Conservation (phyloP, 2,888 invertebrate species). For the Heliconius ethilla region DNA sequence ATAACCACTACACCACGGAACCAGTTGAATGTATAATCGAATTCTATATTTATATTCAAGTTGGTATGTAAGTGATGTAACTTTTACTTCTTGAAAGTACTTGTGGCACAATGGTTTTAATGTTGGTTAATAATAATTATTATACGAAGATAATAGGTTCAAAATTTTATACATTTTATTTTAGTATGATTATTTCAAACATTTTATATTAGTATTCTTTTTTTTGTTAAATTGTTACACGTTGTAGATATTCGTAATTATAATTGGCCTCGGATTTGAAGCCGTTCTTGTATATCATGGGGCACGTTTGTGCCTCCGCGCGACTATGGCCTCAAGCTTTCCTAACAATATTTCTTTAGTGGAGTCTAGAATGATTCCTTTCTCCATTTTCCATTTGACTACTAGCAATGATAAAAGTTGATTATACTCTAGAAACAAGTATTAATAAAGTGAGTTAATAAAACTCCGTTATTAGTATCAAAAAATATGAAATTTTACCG, state of each 20-base stretch:
- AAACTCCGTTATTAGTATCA: not conserved
- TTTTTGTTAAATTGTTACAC: not conserved
- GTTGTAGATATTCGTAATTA: not conserved
- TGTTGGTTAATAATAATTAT: no score
- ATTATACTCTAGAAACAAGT: not conserved
- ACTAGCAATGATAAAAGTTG: not conserved
- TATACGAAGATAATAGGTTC: no score
- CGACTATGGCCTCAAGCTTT: no score
- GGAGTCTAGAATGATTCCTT: not conserved
- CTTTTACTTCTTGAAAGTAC: not conserved
- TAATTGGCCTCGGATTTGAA: not conserved
- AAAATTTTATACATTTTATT: not conserved
- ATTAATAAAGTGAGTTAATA: not conserved
- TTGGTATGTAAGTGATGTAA: not conserved
- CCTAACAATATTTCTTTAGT: no score
- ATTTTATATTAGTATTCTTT: not conserved
- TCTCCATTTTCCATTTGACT: not conserved
- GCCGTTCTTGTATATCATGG: not conserved
- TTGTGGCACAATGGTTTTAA: not conserved
- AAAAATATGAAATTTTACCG: conserved; percentile 21
- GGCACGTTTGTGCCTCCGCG: no score
- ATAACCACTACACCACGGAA: conserved; percentile 95
- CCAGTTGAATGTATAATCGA: conserved; percentile 48
- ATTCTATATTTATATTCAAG: conserved; percentile 42
- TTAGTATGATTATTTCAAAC: not conserved